Base-by-base conservation (phyloP, 64 coral and sea anemone genomes). In the Montipora cactus region DNA sequence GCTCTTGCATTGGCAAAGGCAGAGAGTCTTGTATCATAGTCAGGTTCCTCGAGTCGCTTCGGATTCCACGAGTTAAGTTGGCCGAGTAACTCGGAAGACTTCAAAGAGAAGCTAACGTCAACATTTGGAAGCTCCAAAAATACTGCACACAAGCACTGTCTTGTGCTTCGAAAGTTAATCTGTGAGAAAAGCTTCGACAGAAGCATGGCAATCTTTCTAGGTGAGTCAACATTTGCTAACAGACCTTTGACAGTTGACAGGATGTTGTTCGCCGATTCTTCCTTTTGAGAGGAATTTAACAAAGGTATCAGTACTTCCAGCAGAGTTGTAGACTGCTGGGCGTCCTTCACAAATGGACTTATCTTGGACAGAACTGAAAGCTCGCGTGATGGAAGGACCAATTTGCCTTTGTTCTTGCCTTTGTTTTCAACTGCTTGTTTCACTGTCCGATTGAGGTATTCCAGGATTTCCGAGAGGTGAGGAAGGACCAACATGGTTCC, bases 351-450 rank as follows among this genome's bases (percentile, higher is more conserved):
- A 44, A 92, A 99, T 2, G 92, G 98, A 62, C 98, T 99, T 67
- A 99, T 90, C 57, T 96, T 99, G 2, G 98, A 99, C 64, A 99
- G 75, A 11, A 99, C 98, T 47, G 98, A 96, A 4, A 99, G 74
- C 51, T 99, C 98, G n/a, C 91, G 79, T 18, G 75, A 87, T 18
- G 98, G 92, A 67, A 99, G 84, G 70, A 83, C 71, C 5, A 93
- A 51, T 23, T 69, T 92, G 44, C 21, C 87, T 78, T 62, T 78
- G 23, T 78, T 91, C 44, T 67, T 82, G 5, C 80, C 80, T 68
- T 77, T 75, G 2, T 78, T 95, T 28, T 74, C 19, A 16, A 75
- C 74, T 57, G 90, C 81, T 53, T 96, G 87, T 71, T 99, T 92
- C 53, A 99, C 92, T 0, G 95, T 76, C 9, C 25, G 71, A 15